Evolutionary conservation across 2,888 invertebrate genomes (phyloP).

Genomic region (Norana najaformis): DNA sequence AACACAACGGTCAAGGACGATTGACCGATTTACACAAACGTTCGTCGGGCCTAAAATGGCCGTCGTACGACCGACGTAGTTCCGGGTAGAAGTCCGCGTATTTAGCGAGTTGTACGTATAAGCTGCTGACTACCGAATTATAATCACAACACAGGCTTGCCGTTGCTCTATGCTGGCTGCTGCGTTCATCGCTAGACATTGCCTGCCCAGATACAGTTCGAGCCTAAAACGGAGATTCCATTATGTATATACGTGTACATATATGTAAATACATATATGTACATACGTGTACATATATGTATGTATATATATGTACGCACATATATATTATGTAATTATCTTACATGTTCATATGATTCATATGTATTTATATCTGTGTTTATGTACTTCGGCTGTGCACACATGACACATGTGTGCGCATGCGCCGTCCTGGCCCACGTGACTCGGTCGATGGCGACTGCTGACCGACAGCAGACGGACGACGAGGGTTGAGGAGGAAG

Average conservation of each 20-base stretch:
- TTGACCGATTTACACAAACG: neutral
- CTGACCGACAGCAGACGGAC: neutral
- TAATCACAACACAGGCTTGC: too few relatives aligned
- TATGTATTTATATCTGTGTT: neutral
- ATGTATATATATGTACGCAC: neutral
- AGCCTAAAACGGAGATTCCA: neutral
- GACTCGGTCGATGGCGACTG: neutral
- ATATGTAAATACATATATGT: neutral
- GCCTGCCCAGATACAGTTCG: neutral
- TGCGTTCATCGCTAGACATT: neutral
- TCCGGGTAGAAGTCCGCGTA: neutral
- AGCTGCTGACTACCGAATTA: neutral
- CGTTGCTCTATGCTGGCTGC: neutral
- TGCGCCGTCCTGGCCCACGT: neutral
- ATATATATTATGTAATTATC: neutral
- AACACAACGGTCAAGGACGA: neutral
- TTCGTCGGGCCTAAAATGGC: neutral
- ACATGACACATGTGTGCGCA: neutral
- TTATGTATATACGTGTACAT: neutral
- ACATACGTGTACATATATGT: too few relatives aligned
- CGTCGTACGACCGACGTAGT: neutral
- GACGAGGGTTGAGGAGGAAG: neutral
- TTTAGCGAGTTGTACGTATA: neutral
- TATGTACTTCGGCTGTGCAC: neutral
- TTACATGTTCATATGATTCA: neutral